These are phyloP conservation scores for Apodemia zela DNA, from an alignment of 2,888 invertebrate genomes.

Conservation along the genomic window DNA sequence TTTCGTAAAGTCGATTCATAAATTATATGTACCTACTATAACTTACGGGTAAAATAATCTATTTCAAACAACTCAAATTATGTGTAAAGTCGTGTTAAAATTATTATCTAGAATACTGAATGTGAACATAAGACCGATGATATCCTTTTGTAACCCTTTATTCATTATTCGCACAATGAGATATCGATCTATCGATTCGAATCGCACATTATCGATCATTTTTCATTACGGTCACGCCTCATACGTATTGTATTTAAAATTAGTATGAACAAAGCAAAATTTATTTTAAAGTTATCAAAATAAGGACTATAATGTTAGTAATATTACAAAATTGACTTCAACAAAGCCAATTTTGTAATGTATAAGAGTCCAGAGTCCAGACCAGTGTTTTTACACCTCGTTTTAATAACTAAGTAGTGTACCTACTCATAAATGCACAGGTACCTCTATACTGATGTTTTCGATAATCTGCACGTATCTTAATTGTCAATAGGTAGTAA, in stretches of 20 bases:
- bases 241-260: constrained; percentile 23
- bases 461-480: no score
- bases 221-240: constrained; percentile 36
- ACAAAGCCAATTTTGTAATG: background rate
- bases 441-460: no score
- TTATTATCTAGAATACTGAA: constrained; percentile 28
- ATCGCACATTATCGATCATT: constrained; percentile 40
- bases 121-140: constrained; percentile 37
- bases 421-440: no score
- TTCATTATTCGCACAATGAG: constrained; percentile 38
- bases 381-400: no score
- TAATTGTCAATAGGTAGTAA: no score
- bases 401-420: no score
- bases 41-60: no score
- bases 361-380: no score
- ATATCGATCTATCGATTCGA: constrained; percentile 37
- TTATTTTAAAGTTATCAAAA: constrained; percentile 1
- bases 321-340: background rate
- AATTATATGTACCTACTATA: no score
- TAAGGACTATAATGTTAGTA: background rate
- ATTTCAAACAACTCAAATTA: background rate
- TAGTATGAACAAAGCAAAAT: constrained; percentile 19
- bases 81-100: constrained; percentile 1
- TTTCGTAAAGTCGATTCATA: no score
- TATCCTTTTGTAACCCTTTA: constrained; percentile 33